phyloP scores from a whole-genome alignment of 2,797 vertebrate genomes.

The Morelia viridis region DNA sequence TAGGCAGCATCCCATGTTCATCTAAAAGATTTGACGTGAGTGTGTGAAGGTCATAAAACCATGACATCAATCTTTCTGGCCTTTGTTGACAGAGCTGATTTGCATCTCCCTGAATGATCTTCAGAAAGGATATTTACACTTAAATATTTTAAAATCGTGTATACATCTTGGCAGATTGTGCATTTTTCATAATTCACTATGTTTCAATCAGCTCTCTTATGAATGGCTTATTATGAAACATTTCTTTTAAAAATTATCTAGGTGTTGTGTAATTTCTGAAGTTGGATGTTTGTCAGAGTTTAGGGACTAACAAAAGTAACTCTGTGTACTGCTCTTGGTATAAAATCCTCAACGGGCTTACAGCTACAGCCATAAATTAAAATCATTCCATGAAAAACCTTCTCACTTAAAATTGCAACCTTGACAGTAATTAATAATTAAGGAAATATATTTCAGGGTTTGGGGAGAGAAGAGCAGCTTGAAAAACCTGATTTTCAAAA shows the following conservation, averaged over 20 bases:
- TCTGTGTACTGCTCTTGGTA: too few relatives aligned
- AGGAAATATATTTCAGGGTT: too few relatives aligned
- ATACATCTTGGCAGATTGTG: background rate
- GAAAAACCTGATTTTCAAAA: background rate
- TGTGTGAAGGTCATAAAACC: too few relatives aligned
- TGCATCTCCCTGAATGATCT: background rate
- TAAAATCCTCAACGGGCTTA: background rate
- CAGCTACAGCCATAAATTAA: background rate
- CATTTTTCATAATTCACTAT: background rate
- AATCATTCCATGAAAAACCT: background rate
- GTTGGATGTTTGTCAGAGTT: too few relatives aligned
- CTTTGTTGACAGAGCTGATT: background rate
- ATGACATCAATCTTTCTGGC: background rate
- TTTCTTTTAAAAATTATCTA: too few relatives aligned
- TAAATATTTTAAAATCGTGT: background rate
- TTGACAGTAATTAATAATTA: background rate
- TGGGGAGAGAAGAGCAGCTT: background rate
- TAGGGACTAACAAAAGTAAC: too few relatives aligned
- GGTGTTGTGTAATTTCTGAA: too few relatives aligned
- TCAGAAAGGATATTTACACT: background rate
- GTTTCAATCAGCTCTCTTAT: background rate
- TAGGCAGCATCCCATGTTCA: too few relatives aligned
- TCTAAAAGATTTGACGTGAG: background rate
- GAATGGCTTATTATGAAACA: background rate
- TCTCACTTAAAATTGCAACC: background rate